Evolutionary conservation across 64 coral and sea anemone genomes (phyloP), one percentile per base, ranked within the genome.

Genomic region (Trachythela sp.): DNA sequence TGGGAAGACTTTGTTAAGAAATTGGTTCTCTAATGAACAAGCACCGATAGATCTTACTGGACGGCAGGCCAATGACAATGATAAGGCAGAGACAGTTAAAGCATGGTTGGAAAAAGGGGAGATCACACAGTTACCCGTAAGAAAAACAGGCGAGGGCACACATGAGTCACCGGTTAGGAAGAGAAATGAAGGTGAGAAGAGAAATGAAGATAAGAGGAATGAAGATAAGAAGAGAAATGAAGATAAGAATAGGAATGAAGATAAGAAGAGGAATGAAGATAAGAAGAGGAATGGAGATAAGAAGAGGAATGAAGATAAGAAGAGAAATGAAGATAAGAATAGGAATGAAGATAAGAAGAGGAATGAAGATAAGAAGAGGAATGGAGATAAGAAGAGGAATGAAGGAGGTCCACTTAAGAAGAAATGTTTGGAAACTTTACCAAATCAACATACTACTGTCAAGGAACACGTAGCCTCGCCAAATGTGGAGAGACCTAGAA

Each of bases 21-120:
- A 99, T 30, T 99, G 96, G 96, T 40, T 45, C n/a, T 86, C 54
- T 51, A 52, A 89, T 40, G 85, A 86, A 37, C 75, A 80, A 22
- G 18, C 9, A 9, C 45, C 88, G 10, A 89, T 51, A 39, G 86
- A 91, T 22, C 58, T 94, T 30, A 80, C 13, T 34, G 75, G 56
- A 64, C 13, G 8, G 20, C 56, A 64, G 56, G 26, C 5, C 56
- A 64, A 20, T 64, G 56, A 52, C 22, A 52, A 52, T 11, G 8
- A 52, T 52, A 52, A 52, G 22, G 49, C 13, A 52, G 49, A 64
- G 20, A 64, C 20, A n/a, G 26, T 27, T 27, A 26, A 1, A 2
- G 26, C 20, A 64, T 64, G 18, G 15, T 27, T 64, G 8, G 56
- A 52, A 52, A 52, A 11, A 15, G 49, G 49, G 13, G 13, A 52